Evolutionary conservation across 2,113 vertebrate genomes (phyloP), one percentile per base, ranked within the genome.

Genomic region (Notothenia coriiceps): DNA sequence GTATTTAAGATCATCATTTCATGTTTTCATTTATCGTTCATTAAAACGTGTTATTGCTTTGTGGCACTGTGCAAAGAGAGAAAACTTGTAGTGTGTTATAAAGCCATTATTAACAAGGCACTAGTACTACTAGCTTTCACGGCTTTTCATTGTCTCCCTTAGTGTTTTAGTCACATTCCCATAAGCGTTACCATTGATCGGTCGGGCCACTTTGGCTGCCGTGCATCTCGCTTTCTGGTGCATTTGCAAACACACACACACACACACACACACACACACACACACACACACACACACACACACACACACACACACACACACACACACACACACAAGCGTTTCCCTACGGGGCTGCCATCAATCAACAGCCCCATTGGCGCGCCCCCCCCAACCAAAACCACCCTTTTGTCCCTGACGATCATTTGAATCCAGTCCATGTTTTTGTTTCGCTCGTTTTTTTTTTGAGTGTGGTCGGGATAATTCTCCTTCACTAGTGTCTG

Each of bases 401-500:
- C 79, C 82, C 50, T 59, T 90, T 92, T 90, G 87, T 91, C 86
- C 85, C 79, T 75, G 77, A 70, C 82, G 77, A 89, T 89, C 84
- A 91, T 88, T 92, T 89, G 70, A 94, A 91, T 95, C 95, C 93
- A 93, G 89, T 94, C 94, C 94, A 89, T 91, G 93, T 95, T 94
- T 95, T 95, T 79, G 83, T 88, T 87, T 92, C 79, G 92, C 84
- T 94, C 88, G 81, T 65, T 47, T 20, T 57, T 67, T 77, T 66
- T 80, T 72, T 20, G 68, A 87, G 87, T 80, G 78, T 74, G 85
- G 55, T 83, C 83, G 83, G 86, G 79, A 90, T 93, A 88, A 93
- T 94, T 93, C 93, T 95, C 89, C 93, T 94, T 93, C 89, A 92
- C 74, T 92, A 87, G 90, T 91, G 96, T 95, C 93, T 96, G 94